Evolutionary conservation across 2,888 invertebrate species (phyloP).

Genomic region (Crossocerus cetratus): DNA sequence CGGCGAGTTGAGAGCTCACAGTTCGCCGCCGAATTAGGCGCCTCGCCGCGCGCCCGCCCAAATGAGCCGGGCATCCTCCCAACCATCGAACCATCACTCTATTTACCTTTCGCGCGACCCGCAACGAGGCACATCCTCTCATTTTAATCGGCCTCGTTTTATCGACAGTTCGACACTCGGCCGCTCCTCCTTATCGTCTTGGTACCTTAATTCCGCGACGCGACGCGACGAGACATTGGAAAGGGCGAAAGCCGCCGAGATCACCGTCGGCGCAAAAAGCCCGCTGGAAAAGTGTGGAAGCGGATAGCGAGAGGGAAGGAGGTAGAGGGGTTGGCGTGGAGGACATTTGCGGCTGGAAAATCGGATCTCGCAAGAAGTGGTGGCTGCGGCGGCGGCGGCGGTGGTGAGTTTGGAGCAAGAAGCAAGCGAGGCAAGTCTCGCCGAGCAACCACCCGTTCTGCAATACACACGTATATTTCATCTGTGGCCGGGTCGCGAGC

Average conservation of each 20-base stretch:
- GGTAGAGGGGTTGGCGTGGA: not conserved
- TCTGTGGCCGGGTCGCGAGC: not conserved
- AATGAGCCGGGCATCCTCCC: slow-evolving; percentile 32
- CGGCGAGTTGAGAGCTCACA: slow-evolving; percentile 40
- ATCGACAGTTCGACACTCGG: too few relatives aligned
- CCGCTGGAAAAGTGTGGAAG: too few relatives aligned
- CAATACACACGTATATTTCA: slow-evolving; percentile 3
- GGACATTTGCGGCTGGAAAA: slow-evolving; percentile 13
- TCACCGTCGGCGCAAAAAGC: too few relatives aligned
- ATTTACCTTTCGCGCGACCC: too few relatives aligned
- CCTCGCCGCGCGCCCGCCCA: slow-evolving; percentile 33
- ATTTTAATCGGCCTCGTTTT: too few relatives aligned
- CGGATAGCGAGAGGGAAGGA: too few relatives aligned
- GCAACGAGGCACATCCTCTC: too few relatives aligned
- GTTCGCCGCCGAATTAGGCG: slow-evolving; percentile 38
- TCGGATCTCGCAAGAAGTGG: slow-evolving; percentile 11
- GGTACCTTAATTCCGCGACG: too few relatives aligned
- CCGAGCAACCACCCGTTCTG: not conserved
- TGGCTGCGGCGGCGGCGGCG: not conserved
- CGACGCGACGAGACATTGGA: too few relatives aligned
- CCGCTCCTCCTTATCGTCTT: too few relatives aligned
- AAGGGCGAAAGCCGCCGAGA: too few relatives aligned
- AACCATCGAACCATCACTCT: too few relatives aligned
- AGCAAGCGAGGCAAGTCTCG: not conserved
- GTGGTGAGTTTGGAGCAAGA: not conserved